Base-by-base conservation (phyloP, 2,113 vertebrate genomes). In the Prionailurus bengalensis region DNA sequence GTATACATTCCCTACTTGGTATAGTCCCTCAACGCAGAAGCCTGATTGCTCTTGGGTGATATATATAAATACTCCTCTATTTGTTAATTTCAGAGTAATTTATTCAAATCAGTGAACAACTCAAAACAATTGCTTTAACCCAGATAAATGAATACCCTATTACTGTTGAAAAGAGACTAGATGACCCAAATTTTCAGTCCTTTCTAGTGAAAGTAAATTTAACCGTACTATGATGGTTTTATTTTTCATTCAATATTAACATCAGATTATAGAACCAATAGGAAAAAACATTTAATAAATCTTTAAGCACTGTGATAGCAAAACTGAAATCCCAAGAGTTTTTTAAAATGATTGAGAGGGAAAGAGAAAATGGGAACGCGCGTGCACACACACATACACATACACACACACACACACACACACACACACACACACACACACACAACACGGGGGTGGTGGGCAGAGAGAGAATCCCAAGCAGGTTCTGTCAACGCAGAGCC, bases 191-290 rank as follows among this genome's bases (percentile, higher is more conserved):
- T 65, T 91, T 93, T 92, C 68, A 39, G 31, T 81, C 68, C 53
- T 93, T 79, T 83, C 25, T 55, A 85, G 66, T 80, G 63, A 96
- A 87, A 15, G 13, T 89, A 84, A 94, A n/a, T 78, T 89, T 89
- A 83, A 83, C 29, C 25, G 89, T 83, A 89, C 48, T 93, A 89
- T 36, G 42, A 82, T 42, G 33, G 53, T 14, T 85, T 96, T 83
- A 92, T 58, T 97, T 97, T 96, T 96, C 71, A 89, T 79, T 96
- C 15, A 48, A 95, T 25, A 91, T 83, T 95, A 96, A 65, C 58
- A 83, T 76, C 58, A 79, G 25, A 91, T 79, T 85, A 83, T 15
- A 76, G 68, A 89, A 86, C 78, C 85, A 94, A 82, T 7, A 78
- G 4, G 66, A 78, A 65, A 25, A 81, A 95, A 55, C 42, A 93